Percentiles rank a stretch among this genome's conserved stretches.
Evolutionary conservation across 1,140 invertebrate genomes (phyloP).

Genomic region (Trialeurodes vaporariorum): DNA sequence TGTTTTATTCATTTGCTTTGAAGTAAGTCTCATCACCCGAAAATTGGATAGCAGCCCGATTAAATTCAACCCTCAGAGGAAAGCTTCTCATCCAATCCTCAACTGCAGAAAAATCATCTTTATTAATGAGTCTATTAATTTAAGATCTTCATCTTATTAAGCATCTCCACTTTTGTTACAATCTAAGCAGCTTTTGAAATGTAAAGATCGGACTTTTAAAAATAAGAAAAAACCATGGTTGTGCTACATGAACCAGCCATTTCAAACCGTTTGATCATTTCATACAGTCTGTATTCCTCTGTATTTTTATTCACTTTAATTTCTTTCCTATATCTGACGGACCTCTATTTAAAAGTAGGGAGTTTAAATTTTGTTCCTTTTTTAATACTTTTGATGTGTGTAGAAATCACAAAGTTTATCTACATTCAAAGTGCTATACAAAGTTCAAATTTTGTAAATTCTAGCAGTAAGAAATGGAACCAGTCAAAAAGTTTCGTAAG

Average conservation of each 20-base stretch:
- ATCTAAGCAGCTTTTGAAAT: too few species aligned
- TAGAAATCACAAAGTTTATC: not conserved
- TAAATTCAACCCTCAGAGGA: too few species aligned
- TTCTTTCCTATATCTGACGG: not conserved
- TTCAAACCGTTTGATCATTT: not conserved
- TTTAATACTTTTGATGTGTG: not conserved
- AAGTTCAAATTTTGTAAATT: not conserved
- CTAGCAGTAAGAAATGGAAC: not conserved
- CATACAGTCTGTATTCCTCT: not conserved
- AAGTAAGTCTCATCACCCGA: too few species aligned
- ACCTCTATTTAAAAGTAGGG: not conserved
- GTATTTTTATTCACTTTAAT: not conserved
- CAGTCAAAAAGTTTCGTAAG: not conserved
- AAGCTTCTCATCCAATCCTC: too few species aligned
- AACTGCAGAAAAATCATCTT: too few species aligned
- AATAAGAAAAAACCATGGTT: too few species aligned
- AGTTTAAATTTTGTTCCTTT: not conserved
- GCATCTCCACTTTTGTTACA: too few species aligned
- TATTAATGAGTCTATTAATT: too few species aligned
- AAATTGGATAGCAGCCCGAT: too few species aligned
- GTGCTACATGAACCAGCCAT: not conserved
- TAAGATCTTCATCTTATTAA: too few species aligned
- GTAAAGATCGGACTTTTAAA: too few species aligned
- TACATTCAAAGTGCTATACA: not conserved
- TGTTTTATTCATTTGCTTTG: too few species aligned